Conservation (phyloP, 2,888 invertebrate genomes). For the Syrphus vitripennis region DNA sequence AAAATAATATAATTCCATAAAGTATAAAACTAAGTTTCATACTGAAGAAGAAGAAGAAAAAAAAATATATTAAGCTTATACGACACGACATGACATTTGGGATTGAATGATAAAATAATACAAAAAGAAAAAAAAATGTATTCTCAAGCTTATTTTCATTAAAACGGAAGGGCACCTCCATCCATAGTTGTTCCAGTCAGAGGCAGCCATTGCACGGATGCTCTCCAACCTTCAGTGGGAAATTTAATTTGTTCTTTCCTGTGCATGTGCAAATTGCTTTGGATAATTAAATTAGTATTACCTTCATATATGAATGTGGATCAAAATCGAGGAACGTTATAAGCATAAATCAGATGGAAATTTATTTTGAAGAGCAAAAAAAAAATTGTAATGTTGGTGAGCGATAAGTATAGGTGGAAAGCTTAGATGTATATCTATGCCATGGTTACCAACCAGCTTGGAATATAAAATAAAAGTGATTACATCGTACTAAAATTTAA, state of each 20-base stretch:
- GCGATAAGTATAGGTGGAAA: not conserved
- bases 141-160: not conserved
- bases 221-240: constrained; percentile 16
- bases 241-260: constrained; percentile 45
- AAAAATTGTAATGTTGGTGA: not conserved
- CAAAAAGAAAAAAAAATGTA: not conserved
- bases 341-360: constrained; percentile 55
- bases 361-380: constrained; percentile 14
- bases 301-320: constrained; percentile 50
- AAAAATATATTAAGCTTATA: not conserved
- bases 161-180: not conserved
- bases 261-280: constrained; percentile 50
- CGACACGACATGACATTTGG: not conserved
- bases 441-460: not conserved
- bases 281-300: constrained; percentile 64
- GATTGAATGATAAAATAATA: not conserved
- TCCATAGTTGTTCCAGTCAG: not conserved
- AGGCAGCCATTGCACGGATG: not conserved
- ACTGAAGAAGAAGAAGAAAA: no score
- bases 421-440: not conserved
- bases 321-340: constrained; percentile 53
- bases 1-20: not conserved
- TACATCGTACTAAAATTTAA: no score
- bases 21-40: not conserved
- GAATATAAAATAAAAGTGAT: not conserved